Evolutionary conservation across 2,113 vertebrate species (phyloP).

Genomic region (Xyliphius kryptos): DNA sequence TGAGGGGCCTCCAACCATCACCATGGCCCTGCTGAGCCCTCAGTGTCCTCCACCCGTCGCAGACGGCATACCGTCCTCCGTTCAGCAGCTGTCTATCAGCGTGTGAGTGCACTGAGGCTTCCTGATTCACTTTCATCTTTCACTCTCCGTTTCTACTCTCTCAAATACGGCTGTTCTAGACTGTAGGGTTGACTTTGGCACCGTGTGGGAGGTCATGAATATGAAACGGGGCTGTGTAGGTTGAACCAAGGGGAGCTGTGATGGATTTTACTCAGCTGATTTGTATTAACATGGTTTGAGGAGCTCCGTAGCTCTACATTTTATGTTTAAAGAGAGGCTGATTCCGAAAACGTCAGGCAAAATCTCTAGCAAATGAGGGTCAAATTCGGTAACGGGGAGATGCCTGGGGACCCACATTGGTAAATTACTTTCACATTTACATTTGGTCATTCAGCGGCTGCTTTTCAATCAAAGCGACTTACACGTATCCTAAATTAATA

Average conservation of each 20-base stretch:
- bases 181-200: neutral
- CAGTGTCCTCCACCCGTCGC: conserved; percentile 51
- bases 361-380: too few species aligned
- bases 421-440: too few species aligned
- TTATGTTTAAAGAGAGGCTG: too few species aligned
- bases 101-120: conserved; percentile 60
- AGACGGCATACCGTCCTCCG: conserved; percentile 60
- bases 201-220: neutral
- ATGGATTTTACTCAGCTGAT: too few species aligned
- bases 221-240: neutral
- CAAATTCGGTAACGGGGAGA: too few species aligned
- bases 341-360: too few species aligned
- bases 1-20: conserved; percentile 56
- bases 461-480: too few species aligned
- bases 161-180: neutral
- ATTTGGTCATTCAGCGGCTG: too few species aligned
- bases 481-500: too few species aligned
- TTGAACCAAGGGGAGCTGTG: neutral
- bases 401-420: too few species aligned
- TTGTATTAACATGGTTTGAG: too few species aligned
- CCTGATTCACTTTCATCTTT: neutral
- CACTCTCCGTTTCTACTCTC: neutral
- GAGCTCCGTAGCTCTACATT: too few species aligned
- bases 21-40: conserved; percentile 67
- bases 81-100: conserved; percentile 71